Evolutionary conservation across 2,888 invertebrate species (phyloP), one percentile per base, ranked within the genome.

Genomic region (Theretra japonica): DNA sequence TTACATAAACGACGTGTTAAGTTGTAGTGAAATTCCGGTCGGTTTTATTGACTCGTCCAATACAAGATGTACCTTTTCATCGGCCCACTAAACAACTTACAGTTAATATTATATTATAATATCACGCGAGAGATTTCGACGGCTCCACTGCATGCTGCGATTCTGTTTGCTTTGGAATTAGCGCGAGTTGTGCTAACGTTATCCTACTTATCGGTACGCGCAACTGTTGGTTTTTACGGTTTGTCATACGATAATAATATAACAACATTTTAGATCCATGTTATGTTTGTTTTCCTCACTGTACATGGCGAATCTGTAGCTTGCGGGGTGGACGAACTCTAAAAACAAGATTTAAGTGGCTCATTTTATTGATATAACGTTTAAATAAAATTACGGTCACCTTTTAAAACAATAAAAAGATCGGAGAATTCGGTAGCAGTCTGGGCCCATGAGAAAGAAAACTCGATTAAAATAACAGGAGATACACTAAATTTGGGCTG

Each of bases 41-140:
- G 82, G 73, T 79, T 80, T 79, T 92, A 86, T 92, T 91, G 89
- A 91, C 90, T 84, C 73, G 68, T 80, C 71, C 76, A 81, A 83
- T 83, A 82, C 75, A 75, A 74, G 73, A 76, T 75, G 80, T 83
- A 86, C 85, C 83, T 88, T 87, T 85, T 87, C 86, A 87, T 89
- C 83, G 85, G 80, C 79, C 79, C 82, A 89, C 88, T 86, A 88
- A 89, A 89, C 79, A 86, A 78, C 79, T 82, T 87, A 93, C 93
- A 90, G 94, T 92, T 92, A 92, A 85, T 86, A 82, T 88, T 91
- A 86, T 91, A 94, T 94, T 91, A 92, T 92, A 86, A 92, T 89
- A 93, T 93, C 93, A 94, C 94, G 93, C 82, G 88, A 80, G 83
- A 80, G 83, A 86, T 88, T 86, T 87, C 83, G 77, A 84, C 84